These are phyloP conservation scores for Drosophila athabasca DNA, from an alignment of 1,140 invertebrate species.

Conservation along the genomic window DNA sequence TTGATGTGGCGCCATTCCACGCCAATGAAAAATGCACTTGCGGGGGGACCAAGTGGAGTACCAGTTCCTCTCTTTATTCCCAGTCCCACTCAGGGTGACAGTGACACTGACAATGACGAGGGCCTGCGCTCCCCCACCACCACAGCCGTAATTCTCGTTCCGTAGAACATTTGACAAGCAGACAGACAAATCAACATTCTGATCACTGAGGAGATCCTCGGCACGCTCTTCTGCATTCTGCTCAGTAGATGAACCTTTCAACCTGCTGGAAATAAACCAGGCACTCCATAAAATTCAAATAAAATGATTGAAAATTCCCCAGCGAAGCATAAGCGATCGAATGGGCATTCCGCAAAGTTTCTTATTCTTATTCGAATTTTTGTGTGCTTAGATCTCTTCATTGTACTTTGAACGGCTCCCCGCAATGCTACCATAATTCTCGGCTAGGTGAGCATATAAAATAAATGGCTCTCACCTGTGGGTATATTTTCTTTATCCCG, in stretches of 20 bases:
- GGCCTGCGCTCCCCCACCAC: conserved; percentile 6
- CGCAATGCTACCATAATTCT: conserved; percentile 31
- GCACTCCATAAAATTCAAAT: conserved; percentile 50
- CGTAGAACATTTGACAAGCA: conserved; percentile 18
- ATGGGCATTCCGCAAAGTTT: conserved; percentile 49
- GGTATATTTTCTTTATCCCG: conserved; percentile 45
- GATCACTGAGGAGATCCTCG: not conserved
- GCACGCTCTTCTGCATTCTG: conserved; percentile 1
- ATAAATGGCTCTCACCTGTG: conserved; percentile 72
- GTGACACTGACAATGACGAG: conserved; percentile 17
- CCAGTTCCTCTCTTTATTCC: conserved; percentile 3
- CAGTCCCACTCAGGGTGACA: conserved; percentile 21
- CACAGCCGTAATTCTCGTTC: conserved; percentile 2
- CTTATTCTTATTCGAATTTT: conserved; percentile 3
- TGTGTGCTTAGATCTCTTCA: conserved; percentile 28
- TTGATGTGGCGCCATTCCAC: conserved; percentile 73
- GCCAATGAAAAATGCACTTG: conserved; percentile 31
- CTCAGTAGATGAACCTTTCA: not conserved
- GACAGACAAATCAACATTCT: conserved; percentile 5
- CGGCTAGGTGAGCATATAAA: conserved; percentile 38
- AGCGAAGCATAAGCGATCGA: conserved; percentile 10
- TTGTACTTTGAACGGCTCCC: conserved; percentile 58
- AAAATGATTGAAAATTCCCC: conserved; percentile 39
- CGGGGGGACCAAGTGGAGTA: not conserved
- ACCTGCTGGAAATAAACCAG: conserved; percentile 18